Conservation (phyloP, 2,888 invertebrate species). For the Hirtodrosophila alboralis region DNA sequence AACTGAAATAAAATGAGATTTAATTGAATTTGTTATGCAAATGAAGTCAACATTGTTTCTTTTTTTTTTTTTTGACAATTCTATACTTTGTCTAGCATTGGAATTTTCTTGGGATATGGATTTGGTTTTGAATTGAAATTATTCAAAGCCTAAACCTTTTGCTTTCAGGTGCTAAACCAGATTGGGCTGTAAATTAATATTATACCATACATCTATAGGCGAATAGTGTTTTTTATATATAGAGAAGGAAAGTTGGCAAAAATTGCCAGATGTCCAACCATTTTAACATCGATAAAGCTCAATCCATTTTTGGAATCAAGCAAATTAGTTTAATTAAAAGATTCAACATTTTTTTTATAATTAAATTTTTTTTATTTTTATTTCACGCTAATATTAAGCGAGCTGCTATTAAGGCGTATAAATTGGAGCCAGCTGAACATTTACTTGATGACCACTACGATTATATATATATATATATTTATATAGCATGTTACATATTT, state of each 20-base stretch:
- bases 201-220: too few species aligned
- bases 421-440: slow-evolving; percentile 11
- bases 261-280: too few species aligned
- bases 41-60: slow-evolving; percentile 61
- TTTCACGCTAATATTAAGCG: slow-evolving; percentile 15
- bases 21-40: slow-evolving; percentile 85
- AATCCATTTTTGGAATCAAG: too few species aligned
- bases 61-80: slow-evolving; percentile 2
- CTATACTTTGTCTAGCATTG: neutral
- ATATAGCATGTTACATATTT: slow-evolving; percentile 66
- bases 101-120: too few species aligned
- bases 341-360: neutral
- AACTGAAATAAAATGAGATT: slow-evolving; percentile 83
- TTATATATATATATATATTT: slow-evolving; percentile 13
- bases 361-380: slow-evolving; percentile 10
- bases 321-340: too few species aligned
- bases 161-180: too few species aligned
- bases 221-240: too few species aligned
- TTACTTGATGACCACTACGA: slow-evolving; percentile 11
- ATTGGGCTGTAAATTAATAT: too few species aligned
- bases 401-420: slow-evolving; percentile 46
- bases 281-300: too few species aligned
- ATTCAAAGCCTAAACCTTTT: too few species aligned
- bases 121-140: too few species aligned
- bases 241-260: too few species aligned